Conservation (phyloP, 2,797 vertebrate genomes). For the Anolis apletophallus region DNA sequence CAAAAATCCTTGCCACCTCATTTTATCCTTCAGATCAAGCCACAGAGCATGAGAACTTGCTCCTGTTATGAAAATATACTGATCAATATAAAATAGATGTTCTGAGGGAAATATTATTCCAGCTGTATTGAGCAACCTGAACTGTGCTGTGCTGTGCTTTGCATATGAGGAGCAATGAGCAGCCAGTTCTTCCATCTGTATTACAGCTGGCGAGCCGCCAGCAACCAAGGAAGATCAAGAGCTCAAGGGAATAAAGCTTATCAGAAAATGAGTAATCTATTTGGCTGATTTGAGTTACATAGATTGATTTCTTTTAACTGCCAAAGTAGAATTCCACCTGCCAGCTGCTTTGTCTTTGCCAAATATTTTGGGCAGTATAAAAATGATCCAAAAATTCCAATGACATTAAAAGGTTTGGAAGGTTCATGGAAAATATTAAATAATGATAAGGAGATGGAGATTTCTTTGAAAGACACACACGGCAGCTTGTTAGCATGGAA, state of each 20-base stretch:
- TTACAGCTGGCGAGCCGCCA: conserved; percentile 73
- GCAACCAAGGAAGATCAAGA: conserved; percentile 66
- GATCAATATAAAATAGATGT: conserved; percentile 58
- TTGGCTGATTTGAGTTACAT: conserved; percentile 69
- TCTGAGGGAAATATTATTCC: conserved; percentile 68
- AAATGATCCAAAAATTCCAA: conserved; percentile 48
- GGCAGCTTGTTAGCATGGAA: not conserved
- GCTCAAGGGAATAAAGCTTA: conserved; percentile 65
- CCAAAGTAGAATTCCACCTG: conserved; percentile 72
- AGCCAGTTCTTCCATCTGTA: conserved; percentile 78
- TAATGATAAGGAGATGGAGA: not conserved
- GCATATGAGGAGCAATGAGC: conserved; percentile 51
- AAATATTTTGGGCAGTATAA: conserved; percentile 61
- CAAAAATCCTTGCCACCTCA: not conserved
- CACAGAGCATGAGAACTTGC: not conserved
- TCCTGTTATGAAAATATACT: conserved; percentile 43
- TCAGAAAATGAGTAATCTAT: conserved; percentile 76
- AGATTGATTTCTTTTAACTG: conserved; percentile 73
- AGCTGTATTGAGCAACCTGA: conserved; percentile 56
- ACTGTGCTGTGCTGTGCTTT: conserved; percentile 66
- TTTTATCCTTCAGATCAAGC: conserved; percentile 48
- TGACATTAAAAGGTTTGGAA: conserved; percentile 25
- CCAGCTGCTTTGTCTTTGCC: conserved; percentile 68
- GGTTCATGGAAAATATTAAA: conserved; percentile 44
- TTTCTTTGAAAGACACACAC: not conserved